A percentile compares a stretch with the other conserved stretches of the same genome.
Conservation (phyloP, 1,140 invertebrate genomes). For the Ceratosolen solmsi region DNA sequence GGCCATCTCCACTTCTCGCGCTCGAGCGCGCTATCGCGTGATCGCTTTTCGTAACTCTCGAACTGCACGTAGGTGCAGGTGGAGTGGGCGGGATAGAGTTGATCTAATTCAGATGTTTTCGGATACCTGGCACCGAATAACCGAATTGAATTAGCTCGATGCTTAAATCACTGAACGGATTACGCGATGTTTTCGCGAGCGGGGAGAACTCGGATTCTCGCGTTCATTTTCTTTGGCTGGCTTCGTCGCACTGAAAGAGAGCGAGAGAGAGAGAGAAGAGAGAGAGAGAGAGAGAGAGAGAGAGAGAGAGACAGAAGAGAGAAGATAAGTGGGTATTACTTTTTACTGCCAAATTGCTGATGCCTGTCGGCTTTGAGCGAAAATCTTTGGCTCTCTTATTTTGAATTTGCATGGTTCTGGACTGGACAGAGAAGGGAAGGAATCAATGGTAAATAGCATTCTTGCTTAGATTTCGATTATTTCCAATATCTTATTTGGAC, state of each 20-base stretch:
- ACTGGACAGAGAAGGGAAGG: neutral
- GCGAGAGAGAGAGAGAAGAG: slow-evolving; percentile 1
- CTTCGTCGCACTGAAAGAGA: neutral
- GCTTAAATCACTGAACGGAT: slow-evolving; percentile 26
- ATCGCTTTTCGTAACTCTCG: neutral
- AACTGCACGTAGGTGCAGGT: neutral
- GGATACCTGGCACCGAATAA: neutral
- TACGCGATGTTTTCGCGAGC: neutral
- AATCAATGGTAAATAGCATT: too few relatives aligned
- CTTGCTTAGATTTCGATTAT: too few relatives aligned
- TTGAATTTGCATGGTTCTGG: too few relatives aligned
- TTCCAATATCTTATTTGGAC: too few relatives aligned
- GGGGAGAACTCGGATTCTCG: too few relatives aligned
- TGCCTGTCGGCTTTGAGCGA: too few relatives aligned
- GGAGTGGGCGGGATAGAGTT: neutral
- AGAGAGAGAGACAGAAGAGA: too few relatives aligned
- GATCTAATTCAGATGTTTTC: slow-evolving; percentile 27
- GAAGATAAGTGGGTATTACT: too few relatives aligned
- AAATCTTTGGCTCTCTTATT: too few relatives aligned
- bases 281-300: neutral
- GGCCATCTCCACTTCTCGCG: slow-evolving; percentile 29
- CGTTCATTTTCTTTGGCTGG: too few relatives aligned
- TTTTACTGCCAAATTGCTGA: too few relatives aligned
- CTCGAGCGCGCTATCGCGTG: neutral
- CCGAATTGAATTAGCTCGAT: neutral